Conservation (phyloP, 1,140 invertebrate species). For the Drosophila biarmipes region DNA sequence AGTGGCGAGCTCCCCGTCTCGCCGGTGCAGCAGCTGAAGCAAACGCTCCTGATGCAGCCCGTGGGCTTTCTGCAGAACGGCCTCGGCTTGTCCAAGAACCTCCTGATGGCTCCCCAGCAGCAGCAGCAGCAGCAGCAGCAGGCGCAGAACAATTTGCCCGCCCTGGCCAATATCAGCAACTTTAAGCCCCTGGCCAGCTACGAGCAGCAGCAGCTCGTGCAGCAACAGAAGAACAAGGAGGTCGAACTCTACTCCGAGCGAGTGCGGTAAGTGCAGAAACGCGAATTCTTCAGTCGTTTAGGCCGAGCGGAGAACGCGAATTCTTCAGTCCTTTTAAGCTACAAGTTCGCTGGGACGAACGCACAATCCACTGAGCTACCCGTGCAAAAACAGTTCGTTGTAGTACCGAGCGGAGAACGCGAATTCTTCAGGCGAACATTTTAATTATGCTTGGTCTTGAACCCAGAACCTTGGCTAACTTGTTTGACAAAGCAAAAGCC, state of each 20-base stretch:
- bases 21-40: conserved; percentile 85
- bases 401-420: too few species aligned
- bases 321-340: too few species aligned
- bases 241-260: conserved; percentile 92
- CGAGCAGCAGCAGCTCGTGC: conserved; percentile 85
- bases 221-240: conserved; percentile 86
- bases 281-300: too few species aligned
- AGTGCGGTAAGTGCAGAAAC: conserved; percentile 91
- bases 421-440: background rate
- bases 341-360: too few species aligned
- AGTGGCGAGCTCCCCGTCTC: conserved; percentile 90
- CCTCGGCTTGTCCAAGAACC: conserved; percentile 52
- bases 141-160: conserved; percentile 41
- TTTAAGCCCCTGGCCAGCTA: conserved; percentile 85
- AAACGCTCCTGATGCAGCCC: conserved; percentile 37
- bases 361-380: too few species aligned
- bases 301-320: too few species aligned
- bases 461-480: background rate
- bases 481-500: background rate
- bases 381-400: too few species aligned
- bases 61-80: conserved; percentile 52
- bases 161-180: conserved; percentile 68
- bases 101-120: conserved; percentile 42
- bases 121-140: conserved; percentile 6
- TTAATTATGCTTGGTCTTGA: background rate